phyloP scores from a whole-genome alignment of 30 jellyfish, hydroid and myxozoan genomes.

The Turritopsis rubra region DNA sequence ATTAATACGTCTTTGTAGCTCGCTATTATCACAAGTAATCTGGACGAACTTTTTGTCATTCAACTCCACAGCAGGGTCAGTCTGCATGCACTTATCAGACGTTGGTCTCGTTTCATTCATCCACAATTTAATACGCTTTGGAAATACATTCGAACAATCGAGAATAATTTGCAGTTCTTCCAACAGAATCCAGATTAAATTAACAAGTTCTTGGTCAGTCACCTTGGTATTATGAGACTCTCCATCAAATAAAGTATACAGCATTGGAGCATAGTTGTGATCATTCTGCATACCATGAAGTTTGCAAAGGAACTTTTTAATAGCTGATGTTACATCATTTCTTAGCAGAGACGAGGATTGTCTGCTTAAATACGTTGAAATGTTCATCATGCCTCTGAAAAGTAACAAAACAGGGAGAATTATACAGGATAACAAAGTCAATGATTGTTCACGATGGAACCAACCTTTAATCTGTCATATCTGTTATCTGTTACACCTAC shows the following conservation, averaged over 20 bases:
- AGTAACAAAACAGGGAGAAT: neutral
- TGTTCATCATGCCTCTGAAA: neutral
- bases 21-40: slow-evolving; percentile 34
- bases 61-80: slow-evolving; percentile 28
- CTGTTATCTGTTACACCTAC: too few species aligned
- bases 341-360: neutral
- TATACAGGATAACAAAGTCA: neutral
- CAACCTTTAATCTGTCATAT: neutral
- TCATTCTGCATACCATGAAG: slow-evolving; percentile 29
- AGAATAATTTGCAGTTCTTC: slow-evolving; percentile 26
- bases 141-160: slow-evolving; percentile 24
- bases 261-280: slow-evolving; percentile 27
- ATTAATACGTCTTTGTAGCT: slow-evolving; percentile 65
- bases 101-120: slow-evolving; percentile 39
- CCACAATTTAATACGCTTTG: slow-evolving; percentile 31
- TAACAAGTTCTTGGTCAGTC: slow-evolving; percentile 31
- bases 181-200: slow-evolving; percentile 28
- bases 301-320: slow-evolving; percentile 29
- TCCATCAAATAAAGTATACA: slow-evolving; percentile 10
- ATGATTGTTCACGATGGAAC: too few species aligned
- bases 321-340: slow-evolving; percentile 8
- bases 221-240: neutral
- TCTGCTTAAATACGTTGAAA: neutral
- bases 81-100: slow-evolving; percentile 26
- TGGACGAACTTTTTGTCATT: slow-evolving; percentile 32